These are phyloP conservation scores for Hyphantria cunea DNA, from an alignment of 1,140 invertebrate genomes.

Conservation along the genomic window DNA sequence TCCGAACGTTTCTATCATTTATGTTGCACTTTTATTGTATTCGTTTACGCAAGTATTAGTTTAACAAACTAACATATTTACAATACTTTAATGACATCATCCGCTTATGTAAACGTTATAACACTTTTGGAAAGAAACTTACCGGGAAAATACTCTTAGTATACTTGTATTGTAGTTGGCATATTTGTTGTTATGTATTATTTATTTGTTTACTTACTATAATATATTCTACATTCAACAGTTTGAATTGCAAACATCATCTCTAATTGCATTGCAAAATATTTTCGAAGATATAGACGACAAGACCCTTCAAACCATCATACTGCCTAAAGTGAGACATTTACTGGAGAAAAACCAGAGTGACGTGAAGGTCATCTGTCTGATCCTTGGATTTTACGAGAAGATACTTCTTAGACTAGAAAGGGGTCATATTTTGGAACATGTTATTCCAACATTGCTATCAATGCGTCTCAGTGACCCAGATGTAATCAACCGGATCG, in stretches of 20 bases:
- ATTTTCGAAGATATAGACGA: constrained; percentile 94
- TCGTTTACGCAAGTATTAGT: no score
- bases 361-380: constrained; percentile 89
- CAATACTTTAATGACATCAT: no score
- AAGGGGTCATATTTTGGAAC: constrained; percentile 92
- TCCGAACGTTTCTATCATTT: no score
- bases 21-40: no score
- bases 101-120: no score
- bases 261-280: constrained; percentile 93
- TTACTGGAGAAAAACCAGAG: constrained; percentile 93
- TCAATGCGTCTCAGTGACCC: constrained; percentile 94
- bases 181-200: no score
- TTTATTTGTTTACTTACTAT: no score
- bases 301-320: constrained; percentile 89
- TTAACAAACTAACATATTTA: no score
- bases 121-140: no score
- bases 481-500: constrained; percentile 89
- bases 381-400: constrained; percentile 90
- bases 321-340: constrained; percentile 93
- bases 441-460: constrained; percentile 95
- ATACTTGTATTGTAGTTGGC: no score
- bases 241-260: constrained; percentile 87
- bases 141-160: no score
- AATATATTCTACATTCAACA: neutral
- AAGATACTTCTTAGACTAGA: constrained; percentile 92